phyloP scores from a whole-genome alignment of 2,888 invertebrate genomes.

The Lysandra bellargus region DNA sequence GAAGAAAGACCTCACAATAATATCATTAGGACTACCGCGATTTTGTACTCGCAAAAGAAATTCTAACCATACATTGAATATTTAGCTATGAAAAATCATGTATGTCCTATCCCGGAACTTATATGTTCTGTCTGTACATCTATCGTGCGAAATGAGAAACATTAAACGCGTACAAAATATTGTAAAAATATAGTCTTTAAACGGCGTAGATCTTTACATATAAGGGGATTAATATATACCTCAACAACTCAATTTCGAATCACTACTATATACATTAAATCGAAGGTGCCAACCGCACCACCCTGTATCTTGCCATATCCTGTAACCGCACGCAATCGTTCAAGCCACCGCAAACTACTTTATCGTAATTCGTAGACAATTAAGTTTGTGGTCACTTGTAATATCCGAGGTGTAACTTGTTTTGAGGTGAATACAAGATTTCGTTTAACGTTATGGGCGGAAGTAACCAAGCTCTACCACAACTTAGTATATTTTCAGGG shows the following conservation, averaged over 20 bases:
- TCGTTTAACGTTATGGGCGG: background rate
- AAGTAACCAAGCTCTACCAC: no score
- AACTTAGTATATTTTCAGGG: no score
- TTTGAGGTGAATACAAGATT: constrained; percentile 16
- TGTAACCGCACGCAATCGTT: constrained; percentile 44
- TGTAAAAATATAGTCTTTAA: no score
- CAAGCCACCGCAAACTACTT: constrained; percentile 44
- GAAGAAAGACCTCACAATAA: no score
- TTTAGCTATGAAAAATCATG: no score
- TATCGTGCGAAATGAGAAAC: no score
- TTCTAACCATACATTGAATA: no score
- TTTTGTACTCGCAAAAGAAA: no score
- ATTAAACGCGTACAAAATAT: no score
- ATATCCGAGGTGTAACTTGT: constrained; percentile 36
- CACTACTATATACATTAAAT: constrained; percentile 28
- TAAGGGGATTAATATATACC: background rate
- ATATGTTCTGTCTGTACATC: no score
- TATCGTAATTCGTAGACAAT: constrained; percentile 40
- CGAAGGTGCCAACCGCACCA: constrained; percentile 42
- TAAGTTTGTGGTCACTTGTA: constrained; percentile 39
- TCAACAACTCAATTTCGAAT: background rate
- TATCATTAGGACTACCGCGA: no score
- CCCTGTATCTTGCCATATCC: constrained; percentile 42
- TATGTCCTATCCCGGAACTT: no score
- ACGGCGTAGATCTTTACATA: background rate